Evolutionary conservation across 2,113 vertebrate species (phyloP).

Genomic region (Tringa solitaria): DNA sequence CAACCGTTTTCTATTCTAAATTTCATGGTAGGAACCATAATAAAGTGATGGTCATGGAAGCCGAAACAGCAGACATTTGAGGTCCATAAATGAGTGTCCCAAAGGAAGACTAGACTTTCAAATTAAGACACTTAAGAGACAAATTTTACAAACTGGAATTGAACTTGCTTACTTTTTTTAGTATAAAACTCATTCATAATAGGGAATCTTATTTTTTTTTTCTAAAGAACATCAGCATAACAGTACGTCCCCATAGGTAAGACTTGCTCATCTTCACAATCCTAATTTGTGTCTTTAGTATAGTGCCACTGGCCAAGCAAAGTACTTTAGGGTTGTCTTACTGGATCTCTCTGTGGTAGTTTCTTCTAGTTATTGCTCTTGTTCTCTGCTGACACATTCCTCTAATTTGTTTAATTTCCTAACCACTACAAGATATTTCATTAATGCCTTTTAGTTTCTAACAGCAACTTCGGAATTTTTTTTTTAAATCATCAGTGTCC

Average conservation of each 20-base stretch:
- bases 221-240: neutral
- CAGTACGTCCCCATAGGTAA: neutral
- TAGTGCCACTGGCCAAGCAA: neutral
- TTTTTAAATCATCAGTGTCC: neutral
- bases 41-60: neutral
- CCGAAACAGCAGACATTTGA: neutral
- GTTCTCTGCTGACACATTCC: neutral
- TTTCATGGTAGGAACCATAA: neutral
- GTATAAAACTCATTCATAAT: neutral
- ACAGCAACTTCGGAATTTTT: neutral
- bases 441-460: neutral
- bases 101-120: neutral
- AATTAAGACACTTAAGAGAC: neutral
- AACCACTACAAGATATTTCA: neutral
- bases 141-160: neutral
- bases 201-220: neutral
- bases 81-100: neutral
- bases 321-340: neutral
- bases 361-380: neutral
- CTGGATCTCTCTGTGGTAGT: neutral
- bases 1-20: neutral
- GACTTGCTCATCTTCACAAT: neutral
- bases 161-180: neutral
- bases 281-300: neutral
- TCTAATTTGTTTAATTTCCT: neutral